Evolutionary conservation across 2,113 vertebrate genomes (phyloP).

Genomic region (Nannospalax galili): DNA sequence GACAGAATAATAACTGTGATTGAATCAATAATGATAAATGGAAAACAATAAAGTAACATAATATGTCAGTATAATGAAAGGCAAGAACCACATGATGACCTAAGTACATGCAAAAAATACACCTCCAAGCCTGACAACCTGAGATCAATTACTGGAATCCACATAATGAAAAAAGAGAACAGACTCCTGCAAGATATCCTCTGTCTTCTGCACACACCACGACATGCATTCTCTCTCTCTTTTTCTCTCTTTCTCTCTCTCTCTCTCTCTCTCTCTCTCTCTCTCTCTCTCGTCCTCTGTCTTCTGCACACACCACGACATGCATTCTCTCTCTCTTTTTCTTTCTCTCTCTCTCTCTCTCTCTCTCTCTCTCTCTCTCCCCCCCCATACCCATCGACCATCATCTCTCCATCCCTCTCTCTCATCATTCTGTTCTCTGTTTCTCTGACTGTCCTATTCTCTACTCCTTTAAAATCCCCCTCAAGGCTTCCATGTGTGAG

Average conservation of each 20-base stretch:
- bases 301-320: background rate
- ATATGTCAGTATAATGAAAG: background rate
- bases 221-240: too few species aligned
- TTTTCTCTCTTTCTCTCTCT: too few species aligned
- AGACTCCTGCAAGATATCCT: background rate
- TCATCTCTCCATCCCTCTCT: background rate
- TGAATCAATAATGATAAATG: background rate
- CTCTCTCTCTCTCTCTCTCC: too few species aligned
- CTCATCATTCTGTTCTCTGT: background rate
- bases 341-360: too few species aligned
- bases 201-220: background rate
- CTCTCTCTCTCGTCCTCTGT: too few species aligned
- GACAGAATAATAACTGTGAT: background rate
- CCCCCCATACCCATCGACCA: background rate
- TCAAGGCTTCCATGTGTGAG: background rate
- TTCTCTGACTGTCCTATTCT: background rate
- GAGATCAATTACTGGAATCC: background rate
- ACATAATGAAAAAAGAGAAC: background rate
- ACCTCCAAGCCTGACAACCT: background rate
- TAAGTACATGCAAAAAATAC: background rate
- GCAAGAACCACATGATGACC: background rate
- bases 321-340: too few species aligned
- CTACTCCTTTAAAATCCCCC: background rate
- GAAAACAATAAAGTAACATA: background rate
- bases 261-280: too few species aligned